Base-by-base conservation (phyloP, 2,888 invertebrate genomes). In the Trisateles emortualis region DNA sequence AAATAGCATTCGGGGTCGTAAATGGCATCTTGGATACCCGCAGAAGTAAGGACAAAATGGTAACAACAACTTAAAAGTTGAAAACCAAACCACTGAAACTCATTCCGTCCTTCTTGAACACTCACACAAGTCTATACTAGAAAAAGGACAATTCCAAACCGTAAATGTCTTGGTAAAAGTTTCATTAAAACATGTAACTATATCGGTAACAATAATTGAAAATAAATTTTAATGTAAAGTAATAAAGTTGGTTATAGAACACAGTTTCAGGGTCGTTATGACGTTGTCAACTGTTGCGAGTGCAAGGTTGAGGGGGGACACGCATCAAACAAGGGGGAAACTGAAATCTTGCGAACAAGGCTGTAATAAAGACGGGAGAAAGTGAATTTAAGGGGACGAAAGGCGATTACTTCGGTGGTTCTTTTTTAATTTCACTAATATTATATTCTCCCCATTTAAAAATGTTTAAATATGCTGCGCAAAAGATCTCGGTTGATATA, bases 281-380 rank as follows among this genome's bases (percentile, higher is more conserved):
- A 82, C 87, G 68, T 86, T 87, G 74, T 82, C 64, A 79, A 78
- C 68, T 67, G 67, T 52, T 66, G 61, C 52, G 71, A 79, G 76
- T 87, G 85, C 85, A 87, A 87, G 79, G 82, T 77, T 84, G 59
- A 58, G 84, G 88, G 88, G 89, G 92, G 88, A 85, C 80, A 90
- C 88, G 89, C 89, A 87, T 85, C 86, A 81, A 71, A 63, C 82
- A 82, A 83, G 88, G 89, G 71, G 86, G 87, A 85, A 84, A 83
- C 91, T 88, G 88, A 94, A 94, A 94, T 93, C 94, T 93, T 88
- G 85, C 87, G 92, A 93, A 94, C 92, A 92, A 92, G 88, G 83
- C 84, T 78, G 91, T 94, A 94, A 94, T 94, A 94, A 94, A 94
- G 94, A 93, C 92, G 88, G 88, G 91, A 93, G 93, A 93, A 94